A percentile compares a stretch with the other conserved stretches of the same genome.
Conservation (phyloP, 2,113 vertebrate species). For the Mustelus asterias region DNA sequence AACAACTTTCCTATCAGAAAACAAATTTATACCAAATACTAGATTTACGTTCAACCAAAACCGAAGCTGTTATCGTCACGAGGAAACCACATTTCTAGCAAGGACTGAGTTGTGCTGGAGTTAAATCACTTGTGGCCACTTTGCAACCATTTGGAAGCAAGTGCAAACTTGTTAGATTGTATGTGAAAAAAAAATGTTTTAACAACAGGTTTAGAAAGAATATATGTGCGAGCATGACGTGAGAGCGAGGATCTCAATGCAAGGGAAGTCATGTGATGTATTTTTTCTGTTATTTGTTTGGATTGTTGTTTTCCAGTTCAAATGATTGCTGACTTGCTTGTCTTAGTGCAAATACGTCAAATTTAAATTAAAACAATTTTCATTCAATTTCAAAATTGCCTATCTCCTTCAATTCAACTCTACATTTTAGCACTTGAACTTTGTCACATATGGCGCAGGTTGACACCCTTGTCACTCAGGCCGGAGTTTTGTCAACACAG, state of each 20-base stretch:
- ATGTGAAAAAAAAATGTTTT: constrained; percentile 27
- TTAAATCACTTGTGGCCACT: constrained; percentile 27
- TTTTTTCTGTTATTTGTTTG: constrained; percentile 31
- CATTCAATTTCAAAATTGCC: constrained; percentile 28
- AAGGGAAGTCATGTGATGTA: constrained; percentile 25
- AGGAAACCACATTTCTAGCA: constrained; percentile 3
- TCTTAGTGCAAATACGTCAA: constrained; percentile 28
- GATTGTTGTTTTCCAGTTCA: constrained; percentile 34
- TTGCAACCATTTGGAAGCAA: constrained; percentile 26
- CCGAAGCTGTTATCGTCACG: background rate
- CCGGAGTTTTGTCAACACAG: background rate
- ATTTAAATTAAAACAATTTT: constrained; percentile 33
- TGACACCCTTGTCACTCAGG: background rate
- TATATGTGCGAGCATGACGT: constrained; percentile 34
- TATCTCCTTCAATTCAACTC: background rate
- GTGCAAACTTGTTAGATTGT: constrained; percentile 31
- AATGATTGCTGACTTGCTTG: constrained; percentile 34
- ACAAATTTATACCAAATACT: constrained; percentile 64
- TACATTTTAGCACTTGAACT: no score
- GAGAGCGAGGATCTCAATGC: constrained; percentile 6
- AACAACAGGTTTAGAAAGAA: constrained; percentile 25
- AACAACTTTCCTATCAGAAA: constrained; percentile 40
- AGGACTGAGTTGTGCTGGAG: constrained; percentile 9
- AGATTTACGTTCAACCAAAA: constrained; percentile 56
- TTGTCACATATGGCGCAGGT: background rate